These are phyloP conservation scores for Synergus umbraculus DNA, from an alignment of 2,888 invertebrate genomes.

Conservation along the genomic window DNA sequence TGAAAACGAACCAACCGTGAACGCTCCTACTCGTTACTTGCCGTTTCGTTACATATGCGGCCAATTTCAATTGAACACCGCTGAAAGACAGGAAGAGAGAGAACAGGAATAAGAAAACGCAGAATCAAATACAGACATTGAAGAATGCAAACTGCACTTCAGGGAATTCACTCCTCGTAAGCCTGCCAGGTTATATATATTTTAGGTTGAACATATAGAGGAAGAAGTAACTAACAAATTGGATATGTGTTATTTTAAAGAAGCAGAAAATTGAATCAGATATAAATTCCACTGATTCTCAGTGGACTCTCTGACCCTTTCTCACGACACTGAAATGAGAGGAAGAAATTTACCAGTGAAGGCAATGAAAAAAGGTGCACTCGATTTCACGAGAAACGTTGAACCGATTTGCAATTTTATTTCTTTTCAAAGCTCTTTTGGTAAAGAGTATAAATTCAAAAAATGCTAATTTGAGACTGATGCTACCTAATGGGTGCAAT, in stretches of 20 bases:
- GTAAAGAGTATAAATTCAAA: no score
- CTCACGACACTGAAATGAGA: neutral
- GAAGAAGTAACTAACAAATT: neutral
- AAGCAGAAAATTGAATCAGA: no score
- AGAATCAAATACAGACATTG: slow-evolving; percentile 13
- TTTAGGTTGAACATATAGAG: neutral
- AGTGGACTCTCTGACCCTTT: no score
- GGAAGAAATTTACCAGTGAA: neutral
- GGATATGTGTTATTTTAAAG: no score
- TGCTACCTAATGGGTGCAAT: neutral
- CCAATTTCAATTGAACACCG: slow-evolving; percentile 38
- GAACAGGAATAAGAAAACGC: slow-evolving; percentile 14
- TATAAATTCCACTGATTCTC: no score
- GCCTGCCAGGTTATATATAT: neutral
- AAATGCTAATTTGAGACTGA: no score
- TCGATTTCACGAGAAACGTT: no score
- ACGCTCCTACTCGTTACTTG: slow-evolving; percentile 1
- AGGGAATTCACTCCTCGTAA: neutral
- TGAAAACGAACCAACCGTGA: slow-evolving; percentile 43
- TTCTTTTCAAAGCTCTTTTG: no score
- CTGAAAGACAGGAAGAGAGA: slow-evolving; percentile 31
- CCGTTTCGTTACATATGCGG: slow-evolving; percentile 22
- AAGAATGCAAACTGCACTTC: slow-evolving; percentile 25
- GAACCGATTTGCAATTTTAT: neutral
- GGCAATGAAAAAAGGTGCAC: no score